Conservation (phyloP, 2,888 invertebrate species). For the Spodoptera picta region DNA sequence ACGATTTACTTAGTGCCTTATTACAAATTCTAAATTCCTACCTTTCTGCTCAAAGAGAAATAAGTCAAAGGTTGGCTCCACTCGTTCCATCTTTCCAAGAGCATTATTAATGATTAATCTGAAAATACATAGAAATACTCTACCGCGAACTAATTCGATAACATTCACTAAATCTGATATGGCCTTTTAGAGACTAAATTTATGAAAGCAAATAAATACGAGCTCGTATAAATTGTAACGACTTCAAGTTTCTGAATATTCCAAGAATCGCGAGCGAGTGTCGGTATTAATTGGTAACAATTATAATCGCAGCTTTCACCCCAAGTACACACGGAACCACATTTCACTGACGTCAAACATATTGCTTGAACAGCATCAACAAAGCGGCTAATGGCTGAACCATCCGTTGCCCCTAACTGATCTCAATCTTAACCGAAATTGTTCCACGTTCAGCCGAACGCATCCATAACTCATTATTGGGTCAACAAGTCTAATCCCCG, state of each 20-base stretch:
- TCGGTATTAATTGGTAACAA: background rate
- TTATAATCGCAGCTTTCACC: background rate
- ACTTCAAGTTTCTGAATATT: background rate
- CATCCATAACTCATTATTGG: background rate
- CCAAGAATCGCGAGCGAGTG: background rate
- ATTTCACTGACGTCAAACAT: constrained; percentile 3
- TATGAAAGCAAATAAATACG: too few relatives aligned
- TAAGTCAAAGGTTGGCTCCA: too few relatives aligned
- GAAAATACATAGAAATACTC: too few relatives aligned
- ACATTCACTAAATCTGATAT: background rate
- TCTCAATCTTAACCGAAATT: constrained; percentile 18
- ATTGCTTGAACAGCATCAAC: constrained; percentile 2
- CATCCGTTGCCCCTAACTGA: constrained; percentile 9
- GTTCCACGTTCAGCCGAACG: constrained; percentile 5
- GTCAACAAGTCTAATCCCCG: constrained; percentile 2
- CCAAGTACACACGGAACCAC: background rate
- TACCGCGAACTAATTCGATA: background rate
- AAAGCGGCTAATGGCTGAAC: constrained; percentile 9
- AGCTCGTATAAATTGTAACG: too few relatives aligned
- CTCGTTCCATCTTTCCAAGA: too few relatives aligned
- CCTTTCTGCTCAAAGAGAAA: too few relatives aligned
- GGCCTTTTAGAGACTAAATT: too few relatives aligned
- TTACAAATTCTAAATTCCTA: background rate
- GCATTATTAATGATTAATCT: too few relatives aligned
- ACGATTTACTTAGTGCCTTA: background rate